phyloP scores from a whole-genome alignment of 2,113 vertebrate species.

The Crocuta crocuta region DNA sequence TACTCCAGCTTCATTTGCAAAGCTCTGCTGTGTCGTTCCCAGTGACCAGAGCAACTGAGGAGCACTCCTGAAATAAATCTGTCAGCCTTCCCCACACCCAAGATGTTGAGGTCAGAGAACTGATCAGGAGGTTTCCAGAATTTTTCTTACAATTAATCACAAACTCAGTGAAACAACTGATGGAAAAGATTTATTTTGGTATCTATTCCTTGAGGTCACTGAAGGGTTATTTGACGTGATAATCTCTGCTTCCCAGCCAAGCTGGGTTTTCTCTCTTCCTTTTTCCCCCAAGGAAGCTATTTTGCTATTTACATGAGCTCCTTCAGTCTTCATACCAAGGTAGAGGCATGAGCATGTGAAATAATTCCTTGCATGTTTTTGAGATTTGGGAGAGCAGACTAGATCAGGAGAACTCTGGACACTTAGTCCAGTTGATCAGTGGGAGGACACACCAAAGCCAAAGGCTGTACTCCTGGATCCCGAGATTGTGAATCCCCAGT shows the following conservation, averaged over 20 bases:
- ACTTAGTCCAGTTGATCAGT: not conserved
- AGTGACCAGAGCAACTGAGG: not conserved
- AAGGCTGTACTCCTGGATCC: not conserved
- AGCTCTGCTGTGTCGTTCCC: not conserved
- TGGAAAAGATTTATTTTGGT: constrained; percentile 26
- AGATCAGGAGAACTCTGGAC: not conserved
- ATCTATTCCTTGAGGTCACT: not conserved
- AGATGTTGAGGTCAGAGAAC: constrained; percentile 16
- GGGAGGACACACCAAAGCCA: not conserved
- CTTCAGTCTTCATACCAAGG: not conserved
- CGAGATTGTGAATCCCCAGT: fast-evolving
- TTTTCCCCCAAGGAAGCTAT: not conserved
- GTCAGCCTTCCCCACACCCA: not conserved
- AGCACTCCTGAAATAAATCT: constrained; percentile 61
- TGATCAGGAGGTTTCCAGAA: constrained; percentile 34
- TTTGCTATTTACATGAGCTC: not conserved
- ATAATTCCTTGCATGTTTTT: not conserved
- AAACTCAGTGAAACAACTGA: constrained; percentile 21
- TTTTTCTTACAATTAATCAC: constrained; percentile 58
- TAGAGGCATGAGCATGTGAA: not conserved
- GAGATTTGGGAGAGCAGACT: not conserved
- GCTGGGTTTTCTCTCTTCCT: not conserved
- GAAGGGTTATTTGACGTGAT: not conserved
- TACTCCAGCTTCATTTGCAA: constrained; percentile 21
- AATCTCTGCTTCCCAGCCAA: not conserved